Conservation (phyloP, 2,888 invertebrate species). For the Sphecodes monilicornis region DNA sequence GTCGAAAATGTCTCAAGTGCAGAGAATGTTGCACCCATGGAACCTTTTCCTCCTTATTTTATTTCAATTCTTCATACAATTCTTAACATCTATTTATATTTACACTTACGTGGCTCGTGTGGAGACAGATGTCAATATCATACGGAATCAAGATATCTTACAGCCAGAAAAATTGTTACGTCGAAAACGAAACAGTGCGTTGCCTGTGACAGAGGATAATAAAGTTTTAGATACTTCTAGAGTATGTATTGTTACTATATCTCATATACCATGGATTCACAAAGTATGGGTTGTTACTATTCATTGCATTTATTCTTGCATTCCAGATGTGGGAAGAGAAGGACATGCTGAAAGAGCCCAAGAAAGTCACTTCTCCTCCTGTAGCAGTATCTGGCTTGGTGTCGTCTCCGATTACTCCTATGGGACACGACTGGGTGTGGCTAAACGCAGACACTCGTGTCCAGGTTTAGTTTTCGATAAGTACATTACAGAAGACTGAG, state of each 20-base stretch:
- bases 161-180: slow-evolving; percentile 66
- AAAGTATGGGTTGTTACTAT: not conserved
- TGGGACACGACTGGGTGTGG: slow-evolving; percentile 94
- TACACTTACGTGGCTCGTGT: slow-evolving; percentile 78
- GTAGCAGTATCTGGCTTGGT: slow-evolving; percentile 78
- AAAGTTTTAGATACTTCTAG: slow-evolving; percentile 80
- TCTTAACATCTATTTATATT: slow-evolving; percentile 79
- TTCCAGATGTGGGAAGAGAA: slow-evolving; percentile 80
- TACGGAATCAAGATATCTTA: slow-evolving; percentile 45
- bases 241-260: slow-evolving; percentile 66
- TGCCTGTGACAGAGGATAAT: slow-evolving; percentile 80
- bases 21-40: slow-evolving; percentile 60
- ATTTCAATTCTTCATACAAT: slow-evolving; percentile 79
- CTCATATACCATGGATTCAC: not conserved
- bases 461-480: slow-evolving; percentile 86
- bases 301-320: not conserved
- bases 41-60: slow-evolving; percentile 74
- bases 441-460: slow-evolving; percentile 94
- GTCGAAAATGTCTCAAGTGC: slow-evolving; percentile 45
- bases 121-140: slow-evolving; percentile 73
- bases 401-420: slow-evolving; percentile 87
- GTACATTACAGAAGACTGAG: too few species aligned
- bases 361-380: slow-evolving; percentile 85
- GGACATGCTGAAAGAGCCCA: slow-evolving; percentile 85
- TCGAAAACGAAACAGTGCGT: slow-evolving; percentile 78